phyloP scores from a whole-genome alignment of 2,797 vertebrate species.

The Acanthiza pusilla region DNA sequence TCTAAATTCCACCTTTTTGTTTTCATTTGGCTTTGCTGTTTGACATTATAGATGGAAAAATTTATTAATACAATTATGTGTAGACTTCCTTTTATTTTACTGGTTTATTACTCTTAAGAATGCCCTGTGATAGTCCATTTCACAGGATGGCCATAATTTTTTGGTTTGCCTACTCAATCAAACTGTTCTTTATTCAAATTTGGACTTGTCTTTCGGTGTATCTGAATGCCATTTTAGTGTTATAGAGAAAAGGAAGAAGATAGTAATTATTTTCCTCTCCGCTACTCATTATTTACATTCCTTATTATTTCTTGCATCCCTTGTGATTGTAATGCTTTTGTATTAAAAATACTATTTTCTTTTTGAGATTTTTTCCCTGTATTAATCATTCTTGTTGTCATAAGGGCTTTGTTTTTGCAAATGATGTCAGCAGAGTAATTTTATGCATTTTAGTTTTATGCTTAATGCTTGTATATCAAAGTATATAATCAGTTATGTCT shows the following conservation, averaged over 20 bases:
- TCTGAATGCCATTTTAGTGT: background rate
- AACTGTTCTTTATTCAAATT: background rate
- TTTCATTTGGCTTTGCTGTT: background rate
- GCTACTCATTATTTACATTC: background rate
- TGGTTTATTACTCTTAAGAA: background rate
- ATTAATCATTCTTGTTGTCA: background rate
- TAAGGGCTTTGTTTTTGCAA: conserved; percentile 10
- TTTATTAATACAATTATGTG: background rate
- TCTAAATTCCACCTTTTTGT: background rate
- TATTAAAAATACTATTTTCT: background rate
- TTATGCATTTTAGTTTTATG: conserved; percentile 46
- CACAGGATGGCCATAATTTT: background rate
- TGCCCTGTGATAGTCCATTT: background rate
- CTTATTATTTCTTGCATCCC: background rate
- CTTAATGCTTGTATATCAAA: conserved; percentile 46
- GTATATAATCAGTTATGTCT: conserved; percentile 43
- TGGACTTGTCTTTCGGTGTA: background rate
- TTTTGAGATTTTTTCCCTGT: background rate
- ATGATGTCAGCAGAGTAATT: conserved; percentile 10
- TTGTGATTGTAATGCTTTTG: background rate
- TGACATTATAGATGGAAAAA: background rate
- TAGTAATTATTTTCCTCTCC: background rate
- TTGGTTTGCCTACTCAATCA: background rate
- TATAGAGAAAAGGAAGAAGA: background rate
- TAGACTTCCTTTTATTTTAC: background rate